Evolutionary conservation across 53 echinoderm and acorn worm species (phyloP).

Genomic region (Patiria pectinifera): DNA sequence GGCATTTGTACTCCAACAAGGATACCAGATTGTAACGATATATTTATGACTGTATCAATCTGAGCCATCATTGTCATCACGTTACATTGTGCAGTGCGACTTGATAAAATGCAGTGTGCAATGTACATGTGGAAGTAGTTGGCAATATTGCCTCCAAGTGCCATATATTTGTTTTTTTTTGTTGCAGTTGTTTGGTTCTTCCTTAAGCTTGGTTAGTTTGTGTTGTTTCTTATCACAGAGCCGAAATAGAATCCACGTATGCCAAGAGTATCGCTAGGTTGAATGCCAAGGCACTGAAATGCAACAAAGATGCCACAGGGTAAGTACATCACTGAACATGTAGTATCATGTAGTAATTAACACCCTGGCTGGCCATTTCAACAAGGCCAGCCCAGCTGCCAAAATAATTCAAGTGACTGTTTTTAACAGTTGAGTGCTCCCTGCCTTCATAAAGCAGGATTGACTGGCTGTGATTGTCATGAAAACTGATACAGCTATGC

Average conservation of each 20-base stretch:
- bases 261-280: conserved; percentile 66
- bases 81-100: background rate
- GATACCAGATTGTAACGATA: background rate
- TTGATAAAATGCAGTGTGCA: background rate
- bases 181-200: background rate
- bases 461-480: too few species aligned
- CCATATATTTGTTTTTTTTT: too few species aligned
- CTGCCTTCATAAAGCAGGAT: too few species aligned
- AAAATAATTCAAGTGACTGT: too few species aligned
- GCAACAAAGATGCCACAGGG: conserved; percentile 68
- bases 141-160: background rate
- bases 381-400: too few species aligned
- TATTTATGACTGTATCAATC: background rate
- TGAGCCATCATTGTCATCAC: background rate
- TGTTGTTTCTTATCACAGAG: conserved; percentile 24
- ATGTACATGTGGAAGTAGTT: background rate
- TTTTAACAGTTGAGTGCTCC: too few species aligned
- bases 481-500: too few species aligned
- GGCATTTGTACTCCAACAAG: too few species aligned
- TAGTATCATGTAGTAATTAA: too few species aligned
- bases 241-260: conserved; percentile 66
- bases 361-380: too few species aligned
- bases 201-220: background rate
- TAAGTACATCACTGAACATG: background rate
- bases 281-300: conserved; percentile 57